Conservation (phyloP, 1,140 invertebrate species). For the Stegodyphus dumicola region DNA sequence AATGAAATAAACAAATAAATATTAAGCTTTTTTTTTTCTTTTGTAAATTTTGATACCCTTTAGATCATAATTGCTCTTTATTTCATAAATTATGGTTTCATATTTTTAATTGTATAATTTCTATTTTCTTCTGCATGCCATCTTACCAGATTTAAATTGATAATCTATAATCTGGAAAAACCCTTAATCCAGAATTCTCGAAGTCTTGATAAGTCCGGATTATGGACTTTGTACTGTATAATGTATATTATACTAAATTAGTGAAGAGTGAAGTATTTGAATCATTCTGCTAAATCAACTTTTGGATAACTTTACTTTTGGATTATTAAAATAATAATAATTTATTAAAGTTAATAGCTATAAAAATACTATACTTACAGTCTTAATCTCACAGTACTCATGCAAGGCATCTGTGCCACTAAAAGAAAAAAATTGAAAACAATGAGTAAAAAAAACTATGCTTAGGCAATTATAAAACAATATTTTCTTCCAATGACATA, state of each 20-base stretch:
- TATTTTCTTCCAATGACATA: not conserved
- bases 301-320: not conserved
- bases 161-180: too few relatives aligned
- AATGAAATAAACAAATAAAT: too few relatives aligned
- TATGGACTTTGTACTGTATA: too few relatives aligned
- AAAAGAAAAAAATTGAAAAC: constrained; percentile 11
- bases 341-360: not conserved
- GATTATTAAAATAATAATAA: not conserved
- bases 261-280: not conserved
- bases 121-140: too few relatives aligned
- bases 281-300: not conserved
- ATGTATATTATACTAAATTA: not conserved
- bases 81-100: too few relatives aligned
- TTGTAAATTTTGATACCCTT: too few relatives aligned
- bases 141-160: too few relatives aligned
- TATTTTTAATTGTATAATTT: too few relatives aligned
- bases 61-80: too few relatives aligned
- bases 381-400: constrained; percentile 61
- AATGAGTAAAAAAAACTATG: not conserved
- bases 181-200: too few relatives aligned
- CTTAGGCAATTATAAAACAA: not conserved
- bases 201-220: too few relatives aligned
- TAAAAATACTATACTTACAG: constrained; percentile 41
- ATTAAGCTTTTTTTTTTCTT: too few relatives aligned
- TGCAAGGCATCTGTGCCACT: constrained; percentile 61